Evolutionary conservation across 2,113 vertebrate genomes (phyloP).

Genomic region (Hippocampus barbouri): DNA sequence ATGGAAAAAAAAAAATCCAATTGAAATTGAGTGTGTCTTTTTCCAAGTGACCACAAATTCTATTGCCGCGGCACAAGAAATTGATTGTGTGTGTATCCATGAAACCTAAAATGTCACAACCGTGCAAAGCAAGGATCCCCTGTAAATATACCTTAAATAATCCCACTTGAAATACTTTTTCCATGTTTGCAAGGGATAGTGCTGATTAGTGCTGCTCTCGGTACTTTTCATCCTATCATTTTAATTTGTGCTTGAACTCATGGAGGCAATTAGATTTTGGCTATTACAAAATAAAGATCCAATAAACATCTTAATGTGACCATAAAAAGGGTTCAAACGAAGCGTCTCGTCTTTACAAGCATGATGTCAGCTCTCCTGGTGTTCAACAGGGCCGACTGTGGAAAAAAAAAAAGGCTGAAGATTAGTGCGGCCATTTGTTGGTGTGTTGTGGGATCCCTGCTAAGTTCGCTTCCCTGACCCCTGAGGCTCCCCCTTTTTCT

Average conservation of each 20-base stretch:
- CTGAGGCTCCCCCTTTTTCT: conserved; percentile 49
- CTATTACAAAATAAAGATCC: conserved; percentile 9
- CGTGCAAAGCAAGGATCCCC: neutral
- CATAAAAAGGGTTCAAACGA: conserved; percentile 7
- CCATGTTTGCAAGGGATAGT: neutral
- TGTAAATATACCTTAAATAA: neutral
- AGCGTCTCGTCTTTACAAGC: conserved; percentile 19
- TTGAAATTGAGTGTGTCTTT: too few relatives aligned
- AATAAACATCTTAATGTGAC: neutral
- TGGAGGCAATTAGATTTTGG: neutral
- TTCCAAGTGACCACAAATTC: too few relatives aligned
- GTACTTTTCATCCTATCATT: neutral
- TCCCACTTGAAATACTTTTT: neutral
- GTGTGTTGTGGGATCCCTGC: conserved; percentile 61
- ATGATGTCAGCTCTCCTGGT: conserved; percentile 36
- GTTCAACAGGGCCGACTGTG: conserved; percentile 41
- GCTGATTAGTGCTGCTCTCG: neutral
- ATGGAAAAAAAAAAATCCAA: too few relatives aligned
- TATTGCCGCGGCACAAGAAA: too few relatives aligned
- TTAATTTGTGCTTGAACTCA: neutral
- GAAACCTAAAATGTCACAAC: too few relatives aligned
- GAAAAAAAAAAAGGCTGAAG: conserved; percentile 44
- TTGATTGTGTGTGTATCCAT: too few relatives aligned
- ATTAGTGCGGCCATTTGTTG: conserved; percentile 54
- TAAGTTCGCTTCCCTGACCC: conserved; percentile 72